Base-by-base conservation (phyloP, 2,888 invertebrate genomes). In the Ceratothoa steindachneri region DNA sequence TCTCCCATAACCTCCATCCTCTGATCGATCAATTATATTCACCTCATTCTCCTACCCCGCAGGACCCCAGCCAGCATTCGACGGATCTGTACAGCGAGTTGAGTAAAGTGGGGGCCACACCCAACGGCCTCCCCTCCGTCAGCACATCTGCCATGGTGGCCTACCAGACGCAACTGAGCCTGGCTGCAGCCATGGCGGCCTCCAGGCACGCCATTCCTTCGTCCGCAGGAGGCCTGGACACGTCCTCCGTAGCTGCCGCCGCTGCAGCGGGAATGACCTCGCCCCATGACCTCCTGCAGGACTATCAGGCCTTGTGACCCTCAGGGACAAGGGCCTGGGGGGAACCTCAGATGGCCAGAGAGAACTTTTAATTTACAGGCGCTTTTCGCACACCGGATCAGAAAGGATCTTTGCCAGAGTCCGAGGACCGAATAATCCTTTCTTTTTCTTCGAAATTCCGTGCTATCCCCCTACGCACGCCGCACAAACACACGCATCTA, bases 241-340 rank as follows among this genome's bases (percentile, higher is more conserved):
- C 71, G 7, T 51, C 66, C 15, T 41, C 66, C 12, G 71, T 53
- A 7, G 71, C 66, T 1, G 64, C 71, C n/a, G 71, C 71, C 1
- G 71, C 71, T 1, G 71, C 71, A 41, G 66, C 66, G 3, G 64
- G 51, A 51, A 30, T 51, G 66, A 65, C 70, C n/a, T 66, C 65
- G 64, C 73, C 74, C 67, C 78, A 78, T 67, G 78, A 78, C 64
- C 60, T 78, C 55, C 75, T 78, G 28, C 78, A 78, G 55, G 78
- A 78, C 65, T 78, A 78, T 71, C 78, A 78, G 51, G 67, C 75
- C 22, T 78, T 78, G 78, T 78, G 78, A 78, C 78, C 71, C 65
- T 30, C 29, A 66, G 65, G 66, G 31, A n/a, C n/a, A n/a, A n/a
- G n/a, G n/a, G n/a, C n/a, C n/a, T n/a, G 66, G 27, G 65, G 64